These are phyloP conservation scores for Drosophila hamatofila DNA, from an alignment of 2,888 invertebrate genomes.

Conservation along the genomic window DNA sequence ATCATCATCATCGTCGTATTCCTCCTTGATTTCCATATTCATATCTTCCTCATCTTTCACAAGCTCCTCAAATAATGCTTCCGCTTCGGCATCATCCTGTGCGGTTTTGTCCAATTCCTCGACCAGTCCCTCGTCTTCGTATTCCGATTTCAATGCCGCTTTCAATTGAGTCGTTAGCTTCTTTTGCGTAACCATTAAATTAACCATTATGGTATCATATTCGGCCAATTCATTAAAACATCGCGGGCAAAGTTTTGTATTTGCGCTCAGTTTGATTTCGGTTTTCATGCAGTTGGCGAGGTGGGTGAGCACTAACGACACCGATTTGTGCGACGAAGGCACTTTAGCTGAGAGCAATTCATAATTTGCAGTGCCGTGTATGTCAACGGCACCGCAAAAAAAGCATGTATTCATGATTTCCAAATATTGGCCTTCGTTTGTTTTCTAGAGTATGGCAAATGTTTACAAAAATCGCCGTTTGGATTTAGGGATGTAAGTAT, in stretches of 20 bases:
- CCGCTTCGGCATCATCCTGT: conserved; percentile 65
- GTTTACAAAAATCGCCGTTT: conserved; percentile 54
- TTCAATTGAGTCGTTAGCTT: conserved; percentile 73
- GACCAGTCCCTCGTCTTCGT: conserved; percentile 47
- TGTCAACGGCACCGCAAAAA: conserved; percentile 75
- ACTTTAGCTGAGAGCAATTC: conserved; percentile 70
- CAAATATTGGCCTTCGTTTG: conserved; percentile 1
- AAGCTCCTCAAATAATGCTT: conserved; percentile 66
- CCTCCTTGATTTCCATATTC: conserved; percentile 54
- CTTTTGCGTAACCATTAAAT: conserved; percentile 78
- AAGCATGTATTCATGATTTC: conserved; percentile 76
- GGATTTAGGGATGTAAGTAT: conserved; percentile 47
- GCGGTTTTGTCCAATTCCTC: conserved; percentile 41
- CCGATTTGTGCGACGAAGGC: conserved; percentile 78
- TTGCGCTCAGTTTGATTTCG: conserved; percentile 64
- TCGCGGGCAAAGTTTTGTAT: conserved; percentile 69
- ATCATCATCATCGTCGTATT: conserved; percentile 47
- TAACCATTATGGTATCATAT: conserved; percentile 82
- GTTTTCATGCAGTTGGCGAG: conserved; percentile 81
- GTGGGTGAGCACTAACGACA: conserved; percentile 79
- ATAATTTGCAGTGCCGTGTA: conserved; percentile 59
- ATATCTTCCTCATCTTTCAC: conserved; percentile 61
- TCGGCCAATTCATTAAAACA: conserved; percentile 78
- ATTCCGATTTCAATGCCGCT: conserved; percentile 69
- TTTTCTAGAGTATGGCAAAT: conserved; percentile 16